Conservation (phyloP, 1,140 invertebrate species). For the Diachasma alloeum region DNA sequence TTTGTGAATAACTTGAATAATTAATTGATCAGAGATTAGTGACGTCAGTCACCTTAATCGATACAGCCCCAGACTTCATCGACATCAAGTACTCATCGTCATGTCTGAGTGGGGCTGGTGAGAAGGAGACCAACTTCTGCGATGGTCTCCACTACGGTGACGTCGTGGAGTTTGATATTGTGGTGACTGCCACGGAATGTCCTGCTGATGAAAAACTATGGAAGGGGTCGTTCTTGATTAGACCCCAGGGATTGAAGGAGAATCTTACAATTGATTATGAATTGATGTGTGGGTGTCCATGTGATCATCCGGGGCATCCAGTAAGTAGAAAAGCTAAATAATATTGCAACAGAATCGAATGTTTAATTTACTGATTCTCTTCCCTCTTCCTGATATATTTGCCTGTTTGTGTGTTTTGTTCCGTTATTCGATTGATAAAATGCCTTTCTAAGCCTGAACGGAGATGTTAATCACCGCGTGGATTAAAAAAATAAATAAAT, state of each 20-base stretch:
- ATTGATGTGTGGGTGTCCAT: slow-evolving; percentile 79
- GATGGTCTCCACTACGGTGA: slow-evolving; percentile 69
- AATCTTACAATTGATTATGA: slow-evolving; percentile 75
- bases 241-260: slow-evolving; percentile 80
- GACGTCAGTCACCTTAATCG: slow-evolving; percentile 66
- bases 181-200: slow-evolving; percentile 63
- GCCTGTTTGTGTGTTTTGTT: too few relatives aligned
- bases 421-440: too few relatives aligned
- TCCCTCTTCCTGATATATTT: too few relatives aligned
- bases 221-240: slow-evolving; percentile 74
- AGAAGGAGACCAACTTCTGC: slow-evolving; percentile 64
- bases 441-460: too few relatives aligned
- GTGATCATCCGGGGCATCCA: slow-evolving; percentile 67
- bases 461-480: too few relatives aligned
- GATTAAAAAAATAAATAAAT: too few relatives aligned
- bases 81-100: slow-evolving; percentile 71
- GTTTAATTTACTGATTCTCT: too few relatives aligned
- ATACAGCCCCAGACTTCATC: slow-evolving; percentile 68
- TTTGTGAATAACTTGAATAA: background rate
- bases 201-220: slow-evolving; percentile 70
- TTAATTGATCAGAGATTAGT: slow-evolving; percentile 51
- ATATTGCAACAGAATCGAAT: too few relatives aligned
- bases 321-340: slow-evolving; percentile 35
- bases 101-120: slow-evolving; percentile 64
- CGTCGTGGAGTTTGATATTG: slow-evolving; percentile 60